Base-by-base conservation (phyloP, 2,888 invertebrate genomes). In the Chrysolina americana region DNA sequence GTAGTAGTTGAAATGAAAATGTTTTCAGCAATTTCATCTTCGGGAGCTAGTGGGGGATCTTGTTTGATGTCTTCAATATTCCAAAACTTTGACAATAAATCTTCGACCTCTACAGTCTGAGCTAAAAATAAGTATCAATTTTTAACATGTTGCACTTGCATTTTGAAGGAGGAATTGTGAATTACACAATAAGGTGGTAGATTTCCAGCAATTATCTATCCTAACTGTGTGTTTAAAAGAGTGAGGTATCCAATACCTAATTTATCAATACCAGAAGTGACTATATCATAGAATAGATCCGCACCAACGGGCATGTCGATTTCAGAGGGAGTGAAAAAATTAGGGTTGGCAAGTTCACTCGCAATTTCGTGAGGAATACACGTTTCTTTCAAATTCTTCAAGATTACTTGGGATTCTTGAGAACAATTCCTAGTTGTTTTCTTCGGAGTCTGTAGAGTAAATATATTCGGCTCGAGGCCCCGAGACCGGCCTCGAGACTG, bases 11-110 rank as follows among this genome's bases (percentile, higher is more conserved):
- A 23, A 44, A n/a, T 44, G 36, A 68, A 72, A 6, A 72, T 21
- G 9, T 62, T 28, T 68, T 73, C 68, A 8, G 59, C 36, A 21
- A 44, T 21, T 63, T 76, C 66, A 62, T 76, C 74, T 53, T 73
- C 69, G 13, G 65, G 56, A 11, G 76, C 41, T 17, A 59, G 44
- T 47, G 59, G 28, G 5, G 23, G 23, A 41, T 68, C 53, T n/a
- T 50, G 17, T 21, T 66, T 44, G 15, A 78, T 36, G 41, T 76
- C 71, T 71, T 76, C 74, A 2, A 68, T 41, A 13, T 74, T 15
- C 76, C 76, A 78, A 70, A 78, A 78, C 36, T 70, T 76, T 36
- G 44, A 44, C 13, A 76, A 28, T 21, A 71, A 28, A 17, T 50
- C 66, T 8, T 50, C 17, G 41, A 50, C 17, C 17, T 73, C 68